Evolutionary conservation across 2,888 invertebrate genomes (phyloP).

Genomic region (Elmis aenea): DNA sequence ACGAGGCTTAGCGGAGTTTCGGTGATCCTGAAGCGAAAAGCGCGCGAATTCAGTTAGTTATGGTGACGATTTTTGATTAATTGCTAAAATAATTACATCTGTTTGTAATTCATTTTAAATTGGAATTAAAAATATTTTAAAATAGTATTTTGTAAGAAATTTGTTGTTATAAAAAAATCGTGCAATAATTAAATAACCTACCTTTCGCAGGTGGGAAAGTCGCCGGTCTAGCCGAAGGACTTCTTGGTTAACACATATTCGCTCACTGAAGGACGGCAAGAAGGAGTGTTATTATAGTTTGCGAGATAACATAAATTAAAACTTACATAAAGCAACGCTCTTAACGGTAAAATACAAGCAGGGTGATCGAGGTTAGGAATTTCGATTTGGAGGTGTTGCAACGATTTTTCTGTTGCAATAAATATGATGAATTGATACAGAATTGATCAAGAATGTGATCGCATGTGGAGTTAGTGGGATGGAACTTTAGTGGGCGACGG

Average conservation of each 20-base stretch:
- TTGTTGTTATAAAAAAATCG: neutral
- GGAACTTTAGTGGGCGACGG: constrained; percentile 28
- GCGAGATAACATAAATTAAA: constrained; percentile 8
- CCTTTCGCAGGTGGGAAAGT: neutral
- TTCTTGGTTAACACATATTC: constrained; percentile 9
- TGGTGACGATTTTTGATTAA: no score
- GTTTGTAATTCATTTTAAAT: no score
- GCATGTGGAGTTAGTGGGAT: constrained; percentile 13
- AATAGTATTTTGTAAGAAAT: no score
- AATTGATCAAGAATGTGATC: constrained; percentile 7
- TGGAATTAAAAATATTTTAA: no score
- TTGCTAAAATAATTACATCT: no score
- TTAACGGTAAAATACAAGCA: constrained; percentile 2
- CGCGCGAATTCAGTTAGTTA: no score
- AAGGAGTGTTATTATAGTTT: constrained; percentile 4
- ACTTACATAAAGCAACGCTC: constrained; percentile 6
- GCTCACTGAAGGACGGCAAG: constrained; percentile 11
- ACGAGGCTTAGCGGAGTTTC: no score
- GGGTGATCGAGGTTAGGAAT: constrained; percentile 1
- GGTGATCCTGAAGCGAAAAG: no score
- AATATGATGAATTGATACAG: constrained; percentile 10
- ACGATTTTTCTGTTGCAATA: constrained; percentile 10
- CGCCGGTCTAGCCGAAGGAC: no score
- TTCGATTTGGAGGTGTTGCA: constrained; percentile 12
- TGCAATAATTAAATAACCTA: no score